phyloP scores from a whole-genome alignment of 1,140 invertebrate species.

The Bicyclus anynana region DNA sequence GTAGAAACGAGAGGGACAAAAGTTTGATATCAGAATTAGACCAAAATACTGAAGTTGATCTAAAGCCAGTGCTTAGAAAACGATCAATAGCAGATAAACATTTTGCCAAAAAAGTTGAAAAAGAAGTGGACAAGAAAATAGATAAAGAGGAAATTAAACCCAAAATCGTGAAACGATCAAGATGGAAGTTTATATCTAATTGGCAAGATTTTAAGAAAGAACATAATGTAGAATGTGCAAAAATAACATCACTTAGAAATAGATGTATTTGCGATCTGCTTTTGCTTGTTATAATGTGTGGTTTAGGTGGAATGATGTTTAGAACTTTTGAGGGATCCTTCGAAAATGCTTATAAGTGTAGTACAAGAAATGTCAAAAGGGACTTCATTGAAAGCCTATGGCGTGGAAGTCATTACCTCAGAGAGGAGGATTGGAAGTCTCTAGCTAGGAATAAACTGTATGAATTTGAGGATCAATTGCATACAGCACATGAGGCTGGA shows the following conservation, averaged over 20 bases:
- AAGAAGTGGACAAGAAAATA: conserved; percentile 27
- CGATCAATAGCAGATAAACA: conserved; percentile 37
- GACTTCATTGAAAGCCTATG: conserved; percentile 91
- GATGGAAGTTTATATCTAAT: conserved; percentile 68
- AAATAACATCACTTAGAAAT: conserved; percentile 79
- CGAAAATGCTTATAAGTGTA: conserved; percentile 92
- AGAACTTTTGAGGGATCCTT: conserved; percentile 88
- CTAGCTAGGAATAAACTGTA: conserved; percentile 87
- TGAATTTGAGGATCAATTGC: conserved; percentile 92
- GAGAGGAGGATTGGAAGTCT: conserved; percentile 93
- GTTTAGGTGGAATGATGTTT: conserved; percentile 87
- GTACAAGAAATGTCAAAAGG: conserved; percentile 89
- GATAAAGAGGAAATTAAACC: conserved; percentile 31
- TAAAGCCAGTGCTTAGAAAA: conserved; percentile 52
- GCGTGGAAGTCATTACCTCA: conserved; percentile 86
- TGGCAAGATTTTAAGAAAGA: conserved; percentile 80
- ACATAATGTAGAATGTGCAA: conserved; percentile 76
- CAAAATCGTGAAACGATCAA: conserved; percentile 36
- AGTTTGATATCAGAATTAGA: conserved; percentile 29
- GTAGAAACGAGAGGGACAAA: conserved; percentile 44
- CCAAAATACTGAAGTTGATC: conserved; percentile 26
- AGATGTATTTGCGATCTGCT: conserved; percentile 82
- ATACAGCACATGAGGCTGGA: conserved; percentile 88
- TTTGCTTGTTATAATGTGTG: conserved; percentile 84
- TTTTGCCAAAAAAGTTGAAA: conserved; percentile 21